A percentile compares a stretch with the other conserved stretches of the same genome.
phyloP scores from a whole-genome alignment of 2,113 vertebrate species.

The Pomatorhinus ruficollis region DNA sequence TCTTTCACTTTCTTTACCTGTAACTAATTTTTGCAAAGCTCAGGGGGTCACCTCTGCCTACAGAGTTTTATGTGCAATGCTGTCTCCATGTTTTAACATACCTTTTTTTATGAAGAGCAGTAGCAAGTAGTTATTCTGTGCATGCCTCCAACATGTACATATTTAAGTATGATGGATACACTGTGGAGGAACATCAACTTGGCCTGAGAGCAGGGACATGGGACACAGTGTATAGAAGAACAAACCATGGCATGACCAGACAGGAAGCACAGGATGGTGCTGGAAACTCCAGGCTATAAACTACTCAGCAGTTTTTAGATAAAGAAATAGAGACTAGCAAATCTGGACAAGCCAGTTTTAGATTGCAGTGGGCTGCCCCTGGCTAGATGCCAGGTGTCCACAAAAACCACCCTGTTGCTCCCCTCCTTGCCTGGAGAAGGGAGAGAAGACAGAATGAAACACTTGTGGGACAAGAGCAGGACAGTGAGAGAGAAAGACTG shows the following conservation, averaged over 20 bases:
- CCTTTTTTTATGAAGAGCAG: background rate
- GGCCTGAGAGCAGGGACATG: background rate
- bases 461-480: background rate
- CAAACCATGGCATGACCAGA: background rate
- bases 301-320: background rate
- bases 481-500: background rate
- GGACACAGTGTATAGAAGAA: background rate
- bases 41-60: background rate
- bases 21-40: background rate
- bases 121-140: background rate
- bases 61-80: background rate
- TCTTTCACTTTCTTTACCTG: background rate
- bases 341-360: background rate
- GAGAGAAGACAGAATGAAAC: background rate
- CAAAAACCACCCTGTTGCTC: rapidly evolving
- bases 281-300: background rate
- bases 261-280: background rate
- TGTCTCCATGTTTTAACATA: background rate
- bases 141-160: background rate
- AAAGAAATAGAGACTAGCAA: background rate
- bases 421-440: background rate
- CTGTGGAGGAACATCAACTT: background rate
- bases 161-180: background rate
- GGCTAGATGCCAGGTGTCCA: background rate
- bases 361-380: background rate